Evolutionary conservation across 2,797 vertebrate species (phyloP), one percentile per base, ranked within the genome.

Genomic region (Mus minutoides): DNA sequence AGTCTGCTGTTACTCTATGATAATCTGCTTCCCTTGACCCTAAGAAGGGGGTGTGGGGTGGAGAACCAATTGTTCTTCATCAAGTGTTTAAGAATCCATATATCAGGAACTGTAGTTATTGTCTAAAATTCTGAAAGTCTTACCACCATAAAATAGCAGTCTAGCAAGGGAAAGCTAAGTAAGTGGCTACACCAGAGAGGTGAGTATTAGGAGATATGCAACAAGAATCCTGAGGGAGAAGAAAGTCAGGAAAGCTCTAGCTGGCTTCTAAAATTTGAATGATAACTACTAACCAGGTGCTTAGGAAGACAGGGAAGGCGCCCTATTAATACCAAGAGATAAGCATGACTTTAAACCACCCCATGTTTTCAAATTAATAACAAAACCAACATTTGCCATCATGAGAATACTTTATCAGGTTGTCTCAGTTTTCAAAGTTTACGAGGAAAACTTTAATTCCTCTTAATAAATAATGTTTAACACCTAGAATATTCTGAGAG

Each of bases 381-480:
- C 37, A 92, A 78, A 94, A 94, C 91, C 83, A 85, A 40, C 34
- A 92, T 84, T 88, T 91, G 75, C 67, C 78, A 16, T 43, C 62
- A 91, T 62, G 88, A 93, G 90, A 93, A 92, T 43, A 86, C 91
- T 91, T 82, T 37, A 92, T 73, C 83, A 76, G 58, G 40, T 76
- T 71, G 88, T 78, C 92, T 73, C 46, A 62, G 60, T 89, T 93
- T 91, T 76, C 86, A 87, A 83, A 90, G 82, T 91, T 95, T 94
- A 93, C 46, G 69, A 92, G 94, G 88, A 87, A 97, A 97, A 91
- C 69, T 43, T 78, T 79, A 73, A 91, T 96, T 95, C 82, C 86
- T 91, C 93, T 93, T 82, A 83, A 92, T 90, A 95, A 96, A 93
- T 90, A 93, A 67, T 49, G 76, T 43, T 83, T 95, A 88, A 79